Percentiles rank a stretch among this genome's conserved stretches.
These are phyloP conservation scores for Cinclus mexicanus DNA, from an alignment of 2,113 vertebrate species.

Conservation along the genomic window DNA sequence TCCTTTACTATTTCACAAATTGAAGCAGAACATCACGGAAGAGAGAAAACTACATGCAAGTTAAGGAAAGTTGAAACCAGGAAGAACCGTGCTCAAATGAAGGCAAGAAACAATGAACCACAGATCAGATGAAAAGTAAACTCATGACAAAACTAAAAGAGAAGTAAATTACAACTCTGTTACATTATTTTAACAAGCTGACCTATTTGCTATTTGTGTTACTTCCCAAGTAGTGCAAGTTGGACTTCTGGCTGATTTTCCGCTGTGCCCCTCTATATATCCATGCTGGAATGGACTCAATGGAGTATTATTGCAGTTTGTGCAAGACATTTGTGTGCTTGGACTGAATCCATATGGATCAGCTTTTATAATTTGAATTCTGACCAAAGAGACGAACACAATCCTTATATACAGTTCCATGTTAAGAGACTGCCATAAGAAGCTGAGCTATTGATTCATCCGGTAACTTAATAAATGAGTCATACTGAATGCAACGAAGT, in stretches of 20 bases:
- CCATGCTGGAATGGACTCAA: rapidly evolving
- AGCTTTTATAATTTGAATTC: not conserved
- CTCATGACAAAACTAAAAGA: not conserved
- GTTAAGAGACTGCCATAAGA: not conserved
- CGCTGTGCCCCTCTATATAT: not conserved
- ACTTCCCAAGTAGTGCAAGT: not conserved
- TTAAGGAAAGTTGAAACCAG: not conserved
- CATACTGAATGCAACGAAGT: not conserved
- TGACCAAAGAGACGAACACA: not conserved
- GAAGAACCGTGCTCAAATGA: not conserved
- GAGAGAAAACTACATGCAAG: not conserved
- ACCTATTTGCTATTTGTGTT: not conserved
- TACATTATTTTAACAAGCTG: not conserved
- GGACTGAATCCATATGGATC: not conserved
- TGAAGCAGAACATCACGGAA: not conserved
- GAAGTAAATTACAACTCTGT: not conserved
- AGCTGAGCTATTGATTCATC: constrained; percentile 44
- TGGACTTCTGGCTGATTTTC: not conserved
- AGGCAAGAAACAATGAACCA: not conserved
- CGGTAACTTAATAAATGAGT: constrained; percentile 56
- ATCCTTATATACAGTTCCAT: not conserved
- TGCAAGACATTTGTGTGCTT: not conserved
- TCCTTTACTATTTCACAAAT: constrained; percentile 35
- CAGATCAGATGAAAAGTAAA: not conserved
- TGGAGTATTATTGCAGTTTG: not conserved